These are phyloP conservation scores for Morpho deidamia DNA, from an alignment of 2,888 invertebrate genomes.

Conservation along the genomic window DNA sequence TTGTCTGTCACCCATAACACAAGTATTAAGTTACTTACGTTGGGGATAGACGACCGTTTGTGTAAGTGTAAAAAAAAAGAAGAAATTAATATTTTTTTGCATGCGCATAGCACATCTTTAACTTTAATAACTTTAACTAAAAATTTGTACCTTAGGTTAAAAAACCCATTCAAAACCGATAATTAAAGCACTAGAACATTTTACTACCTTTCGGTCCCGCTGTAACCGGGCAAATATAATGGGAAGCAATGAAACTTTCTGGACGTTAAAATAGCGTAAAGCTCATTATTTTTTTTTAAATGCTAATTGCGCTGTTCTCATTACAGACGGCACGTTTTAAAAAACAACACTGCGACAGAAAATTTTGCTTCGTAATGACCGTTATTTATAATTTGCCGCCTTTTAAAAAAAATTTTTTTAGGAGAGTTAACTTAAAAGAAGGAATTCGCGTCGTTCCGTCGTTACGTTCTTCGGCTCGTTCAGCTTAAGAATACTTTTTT, in stretches of 20 bases:
- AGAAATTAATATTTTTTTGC: too few species aligned
- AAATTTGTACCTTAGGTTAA: too few species aligned
- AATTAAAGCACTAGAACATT: conserved; percentile 1
- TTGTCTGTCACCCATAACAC: too few species aligned
- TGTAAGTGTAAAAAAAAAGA: too few species aligned
- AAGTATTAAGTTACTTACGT: too few species aligned
- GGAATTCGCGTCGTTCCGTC: too few species aligned
- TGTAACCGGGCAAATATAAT: conserved; percentile 18
- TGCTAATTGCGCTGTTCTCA: conserved; percentile 31
- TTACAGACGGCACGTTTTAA: conserved; percentile 27
- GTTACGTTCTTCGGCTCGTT: too few species aligned
- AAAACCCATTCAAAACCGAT: background rate
- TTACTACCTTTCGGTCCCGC: conserved; percentile 2
- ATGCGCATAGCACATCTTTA: too few species aligned
- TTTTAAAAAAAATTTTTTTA: conserved; percentile 2
- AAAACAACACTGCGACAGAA: conserved; percentile 20
- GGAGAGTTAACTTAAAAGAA: too few species aligned
- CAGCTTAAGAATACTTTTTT: too few species aligned
- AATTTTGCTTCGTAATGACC: conserved; percentile 23
- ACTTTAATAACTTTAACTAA: too few species aligned
- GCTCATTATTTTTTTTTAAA: conserved; percentile 26
- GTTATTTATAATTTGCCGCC: conserved; percentile 17
- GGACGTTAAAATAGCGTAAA: conserved; percentile 24
- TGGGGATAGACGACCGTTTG: too few species aligned
- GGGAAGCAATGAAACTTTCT: conserved; percentile 21